Base-by-base conservation (phyloP, 1,140 invertebrate species). In the Meloidogyne floridensis region DNA sequence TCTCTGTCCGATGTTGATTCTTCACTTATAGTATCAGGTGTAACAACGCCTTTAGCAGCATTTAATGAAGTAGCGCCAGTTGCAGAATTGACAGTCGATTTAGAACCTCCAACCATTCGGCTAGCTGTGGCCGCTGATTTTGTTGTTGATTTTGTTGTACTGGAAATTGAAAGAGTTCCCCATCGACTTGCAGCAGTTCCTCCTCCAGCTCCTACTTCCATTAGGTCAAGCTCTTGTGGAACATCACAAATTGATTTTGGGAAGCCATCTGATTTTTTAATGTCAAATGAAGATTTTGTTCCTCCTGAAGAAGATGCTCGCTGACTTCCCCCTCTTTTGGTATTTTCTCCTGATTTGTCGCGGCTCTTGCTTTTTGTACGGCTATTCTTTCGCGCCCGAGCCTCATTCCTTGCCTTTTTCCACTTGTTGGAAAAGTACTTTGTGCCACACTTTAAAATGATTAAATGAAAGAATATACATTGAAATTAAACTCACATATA, bases 21-120 rank as follows among this genome's bases (percentile, higher is more conserved):
- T 65, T 65, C 59, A 65, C 59, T 65, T 65, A 65, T 65, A 65
- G 59, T 65, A 8, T 65, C 59, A n/a, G 59, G 59, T 65, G n/a
- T 65, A 6, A 4, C n/a, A n/a, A 65, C 59, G n/a, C 59, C 59
- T 7, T 65, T n/a, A 65, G 59, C 59, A 65, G 59, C 15, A n/a
- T 65, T 15, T 2, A 65, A 5, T 6, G 59, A 65, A 65, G 59
- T 65, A n/a, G 15, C 10, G 15, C 2, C 59, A 65, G 5, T 5
- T n/a, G 5, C 56, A 59, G 56, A 59, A 5, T 59, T 59, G 11
- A 5, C 11, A 15, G 3, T 6, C 5, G 59, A 65, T 65, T 65
- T 65, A 47, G 47, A 6, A 8, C 59, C n/a, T 65, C 59, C 59
- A n/a, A n/a, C 11, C 53, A 13, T 13, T 54, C 53, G 53, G 10